Evolutionary conservation across 2,888 invertebrate species (phyloP).

Genomic region (Pheosia gnoma): DNA sequence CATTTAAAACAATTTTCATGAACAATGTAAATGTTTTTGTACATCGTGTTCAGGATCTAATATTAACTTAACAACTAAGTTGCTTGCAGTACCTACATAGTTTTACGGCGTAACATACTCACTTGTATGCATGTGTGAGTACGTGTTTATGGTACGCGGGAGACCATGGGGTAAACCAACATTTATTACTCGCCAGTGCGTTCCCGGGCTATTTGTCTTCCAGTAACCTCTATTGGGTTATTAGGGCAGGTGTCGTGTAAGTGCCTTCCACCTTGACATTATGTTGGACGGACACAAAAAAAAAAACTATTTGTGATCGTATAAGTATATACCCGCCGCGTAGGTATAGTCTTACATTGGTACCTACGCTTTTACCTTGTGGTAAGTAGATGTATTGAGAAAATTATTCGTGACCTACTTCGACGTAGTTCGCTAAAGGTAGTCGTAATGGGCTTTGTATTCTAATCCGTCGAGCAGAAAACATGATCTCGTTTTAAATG

Average conservation of each 20-base stretch:
- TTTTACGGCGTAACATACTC: conserved; percentile 23
- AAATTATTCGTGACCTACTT: conserved; percentile 45
- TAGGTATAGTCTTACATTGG: neutral
- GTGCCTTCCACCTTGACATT: conserved; percentile 26
- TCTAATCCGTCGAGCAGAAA: conserved; percentile 58
- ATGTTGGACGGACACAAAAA: conserved; percentile 2
- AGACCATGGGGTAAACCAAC: conserved; percentile 33
- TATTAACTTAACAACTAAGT: conserved; percentile 20
- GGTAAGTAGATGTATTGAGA: conserved; percentile 22
- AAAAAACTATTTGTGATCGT: neutral
- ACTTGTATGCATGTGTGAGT: conserved; percentile 14
- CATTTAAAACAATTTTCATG: neutral
- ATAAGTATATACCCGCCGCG: neutral
- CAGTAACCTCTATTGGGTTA: conserved; percentile 51
- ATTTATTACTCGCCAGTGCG: conserved; percentile 48
- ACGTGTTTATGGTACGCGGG: conserved; percentile 21
- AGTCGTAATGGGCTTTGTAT: conserved; percentile 50
- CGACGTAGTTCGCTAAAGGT: conserved; percentile 37
- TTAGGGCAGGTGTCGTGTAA: conserved; percentile 51
- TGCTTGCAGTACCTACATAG: conserved; percentile 11
- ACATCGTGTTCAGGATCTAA: conserved; percentile 7
- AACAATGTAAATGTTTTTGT: neutral
- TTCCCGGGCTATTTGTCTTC: conserved; percentile 56
- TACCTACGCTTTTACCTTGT: conserved; percentile 7
- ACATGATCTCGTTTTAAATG: conserved; percentile 46